Evolutionary conservation across 2,113 vertebrate genomes (phyloP).

Genomic region (Telmatochromis bifrenatus): DNA sequence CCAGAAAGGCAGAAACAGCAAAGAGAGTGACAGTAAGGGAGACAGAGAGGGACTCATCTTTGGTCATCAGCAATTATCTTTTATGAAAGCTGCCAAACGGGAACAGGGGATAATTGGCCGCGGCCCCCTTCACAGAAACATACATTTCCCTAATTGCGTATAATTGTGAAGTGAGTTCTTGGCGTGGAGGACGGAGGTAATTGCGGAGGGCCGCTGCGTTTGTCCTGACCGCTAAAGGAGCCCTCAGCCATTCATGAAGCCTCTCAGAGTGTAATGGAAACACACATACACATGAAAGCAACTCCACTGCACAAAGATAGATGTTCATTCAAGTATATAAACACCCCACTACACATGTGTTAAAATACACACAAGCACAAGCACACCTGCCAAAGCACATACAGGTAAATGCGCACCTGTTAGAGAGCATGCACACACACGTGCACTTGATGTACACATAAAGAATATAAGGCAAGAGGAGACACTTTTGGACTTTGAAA

Average conservation of each 20-base stretch:
- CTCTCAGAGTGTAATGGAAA: slow-evolving; percentile 21
- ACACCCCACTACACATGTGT: not conserved
- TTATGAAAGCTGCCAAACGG: slow-evolving; percentile 69
- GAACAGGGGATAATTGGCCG: slow-evolving; percentile 64
- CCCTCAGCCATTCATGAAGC: slow-evolving; percentile 63
- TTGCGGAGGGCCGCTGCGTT: slow-evolving; percentile 58
- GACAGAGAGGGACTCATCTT: slow-evolving; percentile 35
- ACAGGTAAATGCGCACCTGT: not conserved
- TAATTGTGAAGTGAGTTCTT: slow-evolving; percentile 74
- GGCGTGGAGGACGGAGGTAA: slow-evolving; percentile 62
- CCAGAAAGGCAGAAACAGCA: slow-evolving; percentile 21
- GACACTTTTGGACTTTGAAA: not conserved
- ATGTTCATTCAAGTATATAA: not conserved
- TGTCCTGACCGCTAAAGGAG: slow-evolving; percentile 60
- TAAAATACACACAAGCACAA: not conserved
- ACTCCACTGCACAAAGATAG: not conserved
- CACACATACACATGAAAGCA: not conserved
- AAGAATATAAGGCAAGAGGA: not conserved
- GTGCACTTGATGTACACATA: not conserved
- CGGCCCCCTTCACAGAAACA: slow-evolving; percentile 61
- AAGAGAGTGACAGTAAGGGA: not conserved
- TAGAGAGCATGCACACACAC: not conserved
- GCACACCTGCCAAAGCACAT: not conserved
- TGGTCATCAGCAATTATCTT: slow-evolving; percentile 70
- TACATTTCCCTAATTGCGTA: slow-evolving; percentile 74